A percentile compares a stretch with the other conserved stretches of the same genome.
These are phyloP conservation scores for Dolichallabes microphthalmus DNA, from an alignment of 2,113 vertebrate genomes.

Conservation along the genomic window DNA sequence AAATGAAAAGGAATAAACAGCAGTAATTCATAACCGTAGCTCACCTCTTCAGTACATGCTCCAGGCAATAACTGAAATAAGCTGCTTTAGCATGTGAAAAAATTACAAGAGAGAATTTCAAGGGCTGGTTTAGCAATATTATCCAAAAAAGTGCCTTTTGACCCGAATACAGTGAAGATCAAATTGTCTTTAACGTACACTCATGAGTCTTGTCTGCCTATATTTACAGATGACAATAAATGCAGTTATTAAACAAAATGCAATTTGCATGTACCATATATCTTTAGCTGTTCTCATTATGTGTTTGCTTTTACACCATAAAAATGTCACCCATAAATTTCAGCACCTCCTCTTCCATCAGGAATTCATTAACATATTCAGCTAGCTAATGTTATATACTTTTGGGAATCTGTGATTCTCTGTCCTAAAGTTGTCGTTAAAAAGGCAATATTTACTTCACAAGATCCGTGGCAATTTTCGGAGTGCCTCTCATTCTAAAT, in stretches of 20 bases:
- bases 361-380: slow-evolving; percentile 57
- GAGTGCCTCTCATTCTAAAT: slow-evolving; percentile 54
- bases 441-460: slow-evolving; percentile 57
- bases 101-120: background rate
- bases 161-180: background rate
- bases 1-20: slow-evolving; percentile 43
- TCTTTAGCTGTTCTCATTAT: slow-evolving; percentile 46
- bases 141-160: slow-evolving; percentile 10
- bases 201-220: background rate
- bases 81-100: slow-evolving; percentile 15
- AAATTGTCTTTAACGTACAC: slow-evolving; percentile 2
- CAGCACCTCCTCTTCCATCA: slow-evolving; percentile 53
- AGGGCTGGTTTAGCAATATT: background rate
- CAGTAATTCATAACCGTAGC: slow-evolving; percentile 56
- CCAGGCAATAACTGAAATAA: background rate
- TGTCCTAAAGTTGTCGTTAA: slow-evolving; percentile 56
- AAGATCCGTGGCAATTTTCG: slow-evolving; percentile 56
- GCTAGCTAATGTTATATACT: slow-evolving; percentile 48
- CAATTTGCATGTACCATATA: slow-evolving; percentile 41
- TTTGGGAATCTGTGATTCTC: slow-evolving; percentile 50
- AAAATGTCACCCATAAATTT: slow-evolving; percentile 54
- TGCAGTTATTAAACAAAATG: slow-evolving; percentile 39
- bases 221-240: slow-evolving; percentile 10
- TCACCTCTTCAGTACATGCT: slow-evolving; percentile 33
- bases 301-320: slow-evolving; percentile 55